Evolutionary conservation across 2,113 vertebrate genomes (phyloP).

Genomic region (Daboia siamensis): DNA sequence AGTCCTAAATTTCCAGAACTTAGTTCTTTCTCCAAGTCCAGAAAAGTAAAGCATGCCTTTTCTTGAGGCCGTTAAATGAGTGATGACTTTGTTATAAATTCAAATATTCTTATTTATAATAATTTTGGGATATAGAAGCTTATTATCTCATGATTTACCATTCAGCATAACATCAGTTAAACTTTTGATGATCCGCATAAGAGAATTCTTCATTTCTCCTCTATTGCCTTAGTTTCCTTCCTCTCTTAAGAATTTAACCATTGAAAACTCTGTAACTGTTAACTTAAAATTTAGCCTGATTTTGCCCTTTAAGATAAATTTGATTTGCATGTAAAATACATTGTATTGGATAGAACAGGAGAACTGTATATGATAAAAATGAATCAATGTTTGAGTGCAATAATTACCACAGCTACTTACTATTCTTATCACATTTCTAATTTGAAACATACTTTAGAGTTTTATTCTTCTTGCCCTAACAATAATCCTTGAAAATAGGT

Average conservation of each 20-base stretch:
- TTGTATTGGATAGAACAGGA: background rate
- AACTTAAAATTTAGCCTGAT: background rate
- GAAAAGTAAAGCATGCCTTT: too few species aligned
- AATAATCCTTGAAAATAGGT: background rate
- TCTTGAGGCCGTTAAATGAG: background rate
- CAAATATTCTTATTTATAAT: background rate
- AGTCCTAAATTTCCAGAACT: background rate
- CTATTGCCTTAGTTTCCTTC: background rate
- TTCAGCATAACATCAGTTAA: background rate
- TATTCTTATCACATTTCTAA: background rate
- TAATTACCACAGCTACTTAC: background rate
- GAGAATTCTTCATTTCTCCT: background rate
- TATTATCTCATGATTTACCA: background rate
- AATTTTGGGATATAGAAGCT: background rate
- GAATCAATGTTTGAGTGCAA: background rate
- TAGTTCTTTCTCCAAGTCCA: background rate
- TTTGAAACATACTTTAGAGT: background rate
- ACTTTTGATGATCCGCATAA: background rate
- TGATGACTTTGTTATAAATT: background rate
- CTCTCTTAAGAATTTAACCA: background rate
- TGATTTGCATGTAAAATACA: background rate
- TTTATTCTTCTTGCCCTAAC: background rate
- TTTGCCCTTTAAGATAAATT: background rate
- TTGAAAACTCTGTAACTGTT: background rate
- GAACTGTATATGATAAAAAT: background rate